Percentiles rank a stretch among this genome's conserved stretches.
Conservation (phyloP, 2,888 invertebrate genomes). For the Drosophila demipolita region DNA sequence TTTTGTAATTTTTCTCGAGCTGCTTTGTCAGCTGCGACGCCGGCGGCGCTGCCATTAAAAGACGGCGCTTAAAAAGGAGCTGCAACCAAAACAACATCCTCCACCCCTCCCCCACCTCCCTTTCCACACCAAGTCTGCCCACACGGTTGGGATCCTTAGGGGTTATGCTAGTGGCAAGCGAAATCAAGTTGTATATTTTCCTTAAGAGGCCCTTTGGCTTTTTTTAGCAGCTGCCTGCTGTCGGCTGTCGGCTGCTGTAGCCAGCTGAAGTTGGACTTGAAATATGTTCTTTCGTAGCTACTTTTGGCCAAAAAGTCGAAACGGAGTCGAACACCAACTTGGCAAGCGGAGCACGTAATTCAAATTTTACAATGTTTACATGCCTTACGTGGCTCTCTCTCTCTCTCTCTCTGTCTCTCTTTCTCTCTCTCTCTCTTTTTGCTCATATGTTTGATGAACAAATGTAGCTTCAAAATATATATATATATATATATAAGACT, state of each 20-base stretch:
- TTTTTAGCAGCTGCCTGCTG: background rate
- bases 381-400: constrained; percentile 55
- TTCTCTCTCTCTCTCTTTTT: background rate
- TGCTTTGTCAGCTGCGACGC: constrained; percentile 35
- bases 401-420: background rate
- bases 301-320: constrained; percentile 28
- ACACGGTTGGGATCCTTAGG: constrained; percentile 3
- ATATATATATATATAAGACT: constrained; percentile 1
- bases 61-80: constrained; percentile 28
- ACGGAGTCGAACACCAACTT: constrained; percentile 38
- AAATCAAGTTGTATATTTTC: constrained; percentile 40
- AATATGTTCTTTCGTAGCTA: constrained; percentile 43
- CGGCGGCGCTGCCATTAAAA: constrained; percentile 52
- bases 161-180: background rate
- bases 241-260: background rate
- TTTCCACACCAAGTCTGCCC: background rate
- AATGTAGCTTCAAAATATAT: constrained; percentile 30
- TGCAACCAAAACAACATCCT: constrained; percentile 9
- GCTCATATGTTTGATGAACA: constrained; percentile 54
- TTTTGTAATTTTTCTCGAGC: constrained; percentile 71
- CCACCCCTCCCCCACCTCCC: background rate
- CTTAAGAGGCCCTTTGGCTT: constrained; percentile 49
- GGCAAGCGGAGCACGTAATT: constrained; percentile 71
- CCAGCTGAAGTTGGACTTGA: constrained; percentile 63
- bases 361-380: constrained; percentile 80